Evolutionary conservation across 2,113 vertebrate species (phyloP), one percentile per base, ranked within the genome.

Genomic region (Megaceryle torquata): DNA sequence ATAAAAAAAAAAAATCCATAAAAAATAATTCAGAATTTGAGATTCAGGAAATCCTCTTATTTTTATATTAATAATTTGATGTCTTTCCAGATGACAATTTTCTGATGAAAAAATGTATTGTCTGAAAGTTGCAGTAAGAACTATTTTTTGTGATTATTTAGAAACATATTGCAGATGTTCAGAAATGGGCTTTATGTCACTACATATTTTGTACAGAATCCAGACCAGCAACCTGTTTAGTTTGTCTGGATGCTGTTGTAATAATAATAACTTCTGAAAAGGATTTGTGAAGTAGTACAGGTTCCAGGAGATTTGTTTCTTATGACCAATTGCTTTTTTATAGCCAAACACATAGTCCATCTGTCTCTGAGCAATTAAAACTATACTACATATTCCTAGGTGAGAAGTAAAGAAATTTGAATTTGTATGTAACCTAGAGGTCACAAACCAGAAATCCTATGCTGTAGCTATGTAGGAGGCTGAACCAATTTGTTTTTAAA

Each of bases 241-340:
- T 56, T 41, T 3, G 10, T 88, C 51, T 82, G 53, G 4, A 64
- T 63, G 7, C 2, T 51, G 13, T n/a, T 82, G 29, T 31, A 59
- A 67, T 25, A 56, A 51, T n/a, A 90, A 51, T n/a, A 90, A 83
- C 5, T 78, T 88, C 28, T 75, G 31, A 71, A 85, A 89, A 89
- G 22, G 39, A 75, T 59, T 59, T 0, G 0, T 59, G 18, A 63
- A 85, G 20, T 19, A 31, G 9, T 84, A 53, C 25, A 18, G 5
- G 17, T 61, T 92, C 31, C 10, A 65, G 20, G 12, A 72, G 6
- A 6, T 54, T 39, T 33, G 68, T 83, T 80, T 65, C 33, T n/a
- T 39, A 61, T 54, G 54, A 37, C 4, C 16, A 3, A 41, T 31
- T 1, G 1, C 8, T 41, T 57, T 24, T 88, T 35, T 74, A 37